Evolutionary conservation across 2,888 invertebrate genomes (phyloP), one percentile per base, ranked within the genome.

Genomic region (Ryuthela nishihirai): DNA sequence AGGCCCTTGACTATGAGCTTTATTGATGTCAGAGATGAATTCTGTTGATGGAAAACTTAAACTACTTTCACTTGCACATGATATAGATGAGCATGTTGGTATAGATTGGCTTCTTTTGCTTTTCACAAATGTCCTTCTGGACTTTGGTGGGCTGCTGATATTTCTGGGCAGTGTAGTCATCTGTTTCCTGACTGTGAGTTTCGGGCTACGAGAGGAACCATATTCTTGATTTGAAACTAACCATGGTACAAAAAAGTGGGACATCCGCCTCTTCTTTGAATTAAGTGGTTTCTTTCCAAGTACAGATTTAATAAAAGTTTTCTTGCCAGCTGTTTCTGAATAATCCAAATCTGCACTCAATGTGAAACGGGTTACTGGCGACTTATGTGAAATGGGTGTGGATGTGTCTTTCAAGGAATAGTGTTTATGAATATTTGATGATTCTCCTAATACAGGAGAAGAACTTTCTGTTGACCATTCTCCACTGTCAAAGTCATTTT

Each of bases 241-340:
- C 58, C 58, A 58, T 5, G 58, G 58, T 6, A 58, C 58, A 47
- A 58, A 58, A 26, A 58, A 58, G n/a, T 52, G 38, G 7, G 58
- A 58, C 58, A 58, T 58, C 1, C 58, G 35, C 20, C 47, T 42
- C 17, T 55, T 49, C 34, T 58, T 58, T 1, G 52, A 17, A 21
- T 32, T 46, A 2, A 24, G 25, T 4, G 12, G 25, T 23, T 52
- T 58, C 18, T 47, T 58, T 1, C 58, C 58, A 1, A 58, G 36
- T 6, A 58, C 58, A 18, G 52, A 52, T 17, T 58, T 58, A 47
- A 58, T 58, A 26, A 58, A 58, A 10, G 46, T 58, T 15, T 52
- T 52, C 18, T 58, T 58, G n/a, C n/a, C n/a, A 12, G 46, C 42
- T 2, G 52, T 47, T 32, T 52, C 52, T 38, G 43, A 47, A 3